Base-by-base conservation (phyloP, 1,140 invertebrate genomes). In the Lordiphosa stackelbergi region DNA sequence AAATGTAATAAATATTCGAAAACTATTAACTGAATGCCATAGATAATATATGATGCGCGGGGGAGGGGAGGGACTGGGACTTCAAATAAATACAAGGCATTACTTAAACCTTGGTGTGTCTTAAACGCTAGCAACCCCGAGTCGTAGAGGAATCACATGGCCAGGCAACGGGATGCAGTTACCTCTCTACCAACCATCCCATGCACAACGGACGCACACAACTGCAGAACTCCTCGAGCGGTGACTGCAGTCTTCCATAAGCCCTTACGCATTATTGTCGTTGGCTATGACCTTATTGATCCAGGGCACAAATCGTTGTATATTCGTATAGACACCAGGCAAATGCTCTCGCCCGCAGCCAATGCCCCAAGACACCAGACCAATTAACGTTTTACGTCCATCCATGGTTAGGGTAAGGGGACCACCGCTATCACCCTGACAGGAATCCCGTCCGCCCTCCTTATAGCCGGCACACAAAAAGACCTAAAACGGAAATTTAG, bases 381-480 rank as follows among this genome's bases (percentile, higher is more conserved):
- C 95, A 12, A 96, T 95, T 2, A 96, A 89, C 7, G 94, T 95
- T 85, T 93, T 94, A 34, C 94, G 91, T 1, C 95, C 95, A 46
- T 96, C 94, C 38, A 95, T 88, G 7, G 93, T 92, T 85, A 94
- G 91, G 1, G 94, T 95, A 7, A 96, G 88, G 3, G 95, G 95
- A 5, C 95, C 95, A 35, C 95, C 95, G 1, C 93, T 95, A 78
- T 96, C 95, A 1, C 95, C 85, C 22, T 86, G 85, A 11, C 85
- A 86, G 7, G 85, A 87, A n/a, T 87, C 85, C 0, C 85, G 79
- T 7, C 85, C 85, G 13, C 85, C 94, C 88, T 96, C 94, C 87
- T 96, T 95, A 61, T 96, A 96, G 22, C 96, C 96, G 3, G 96
- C 96, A 87, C 96, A 98, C 0, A 97, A 89, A 86, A 98, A 97